Evolutionary conservation across 2,888 invertebrate species (phyloP).

Genomic region (Xestia c-nigrum): DNA sequence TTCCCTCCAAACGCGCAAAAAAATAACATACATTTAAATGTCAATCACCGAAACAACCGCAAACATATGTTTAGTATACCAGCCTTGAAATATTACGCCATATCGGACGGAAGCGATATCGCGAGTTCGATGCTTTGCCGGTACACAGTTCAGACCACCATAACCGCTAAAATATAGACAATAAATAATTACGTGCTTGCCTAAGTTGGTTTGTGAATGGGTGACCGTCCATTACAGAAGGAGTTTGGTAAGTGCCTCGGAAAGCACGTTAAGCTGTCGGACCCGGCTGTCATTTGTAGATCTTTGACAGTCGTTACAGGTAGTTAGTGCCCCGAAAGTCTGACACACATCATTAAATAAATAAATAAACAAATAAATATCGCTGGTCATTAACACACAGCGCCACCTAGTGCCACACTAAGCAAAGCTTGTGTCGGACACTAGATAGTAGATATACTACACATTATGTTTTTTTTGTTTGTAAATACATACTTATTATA

Average conservation of each 20-base stretch:
- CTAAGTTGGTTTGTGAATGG: not conserved
- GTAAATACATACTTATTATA: too few species aligned
- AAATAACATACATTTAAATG: not conserved
- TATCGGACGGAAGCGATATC: slow-evolving; percentile 54
- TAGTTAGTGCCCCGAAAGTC: not conserved
- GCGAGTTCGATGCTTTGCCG: slow-evolving; percentile 41
- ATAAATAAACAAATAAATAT: too few species aligned
- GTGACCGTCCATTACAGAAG: not conserved
- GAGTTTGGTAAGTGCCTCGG: not conserved
- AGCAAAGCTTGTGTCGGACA: too few species aligned
- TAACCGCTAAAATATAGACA: not conserved
- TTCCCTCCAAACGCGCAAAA: not conserved
- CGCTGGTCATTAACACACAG: too few species aligned
- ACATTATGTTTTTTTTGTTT: too few species aligned
- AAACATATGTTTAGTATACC: not conserved
- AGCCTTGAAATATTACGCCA: slow-evolving; percentile 19
- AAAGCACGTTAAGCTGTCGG: not conserved
- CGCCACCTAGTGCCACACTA: too few species aligned
- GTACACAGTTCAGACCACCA: slow-evolving; percentile 43
- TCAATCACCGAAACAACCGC: not conserved
- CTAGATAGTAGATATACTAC: too few species aligned
- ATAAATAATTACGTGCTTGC: too few species aligned
- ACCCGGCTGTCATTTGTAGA: not conserved
- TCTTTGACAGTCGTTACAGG: not conserved
- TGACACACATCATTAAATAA: too few species aligned